Evolutionary conservation across 2,113 vertebrate genomes (phyloP).

Genomic region (Nesospiza acunhae): DNA sequence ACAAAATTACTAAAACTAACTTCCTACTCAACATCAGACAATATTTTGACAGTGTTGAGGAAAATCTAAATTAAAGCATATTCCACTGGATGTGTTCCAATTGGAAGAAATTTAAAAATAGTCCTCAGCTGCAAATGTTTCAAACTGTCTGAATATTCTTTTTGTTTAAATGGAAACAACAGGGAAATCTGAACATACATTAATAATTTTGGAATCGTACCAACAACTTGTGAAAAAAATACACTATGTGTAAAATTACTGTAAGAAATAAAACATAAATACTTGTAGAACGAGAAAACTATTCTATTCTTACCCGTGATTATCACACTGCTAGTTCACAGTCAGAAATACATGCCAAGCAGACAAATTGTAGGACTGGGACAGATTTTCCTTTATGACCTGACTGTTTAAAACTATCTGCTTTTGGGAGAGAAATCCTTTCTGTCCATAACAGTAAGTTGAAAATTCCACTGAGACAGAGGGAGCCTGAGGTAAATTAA

Average conservation of each 20-base stretch:
- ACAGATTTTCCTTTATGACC: neutral
- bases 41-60: neutral
- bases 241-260: neutral
- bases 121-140: neutral
- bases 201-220: neutral
- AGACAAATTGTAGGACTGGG: neutral
- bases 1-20: neutral
- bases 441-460: neutral
- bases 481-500: neutral
- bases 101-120: neutral
- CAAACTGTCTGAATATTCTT: neutral
- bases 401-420: neutral
- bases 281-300: neutral
- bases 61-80: neutral
- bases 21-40: neutral
- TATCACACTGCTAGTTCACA: neutral
- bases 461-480: neutral
- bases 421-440: neutral
- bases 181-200: neutral
- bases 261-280: neutral
- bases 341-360: neutral
- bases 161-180: neutral
- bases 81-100: neutral
- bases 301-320: neutral
- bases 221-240: neutral